Evolutionary conservation across 37 sponge, comb jelly and placozoan species (phyloP).

Genomic region (Hormiphora californensis): DNA sequence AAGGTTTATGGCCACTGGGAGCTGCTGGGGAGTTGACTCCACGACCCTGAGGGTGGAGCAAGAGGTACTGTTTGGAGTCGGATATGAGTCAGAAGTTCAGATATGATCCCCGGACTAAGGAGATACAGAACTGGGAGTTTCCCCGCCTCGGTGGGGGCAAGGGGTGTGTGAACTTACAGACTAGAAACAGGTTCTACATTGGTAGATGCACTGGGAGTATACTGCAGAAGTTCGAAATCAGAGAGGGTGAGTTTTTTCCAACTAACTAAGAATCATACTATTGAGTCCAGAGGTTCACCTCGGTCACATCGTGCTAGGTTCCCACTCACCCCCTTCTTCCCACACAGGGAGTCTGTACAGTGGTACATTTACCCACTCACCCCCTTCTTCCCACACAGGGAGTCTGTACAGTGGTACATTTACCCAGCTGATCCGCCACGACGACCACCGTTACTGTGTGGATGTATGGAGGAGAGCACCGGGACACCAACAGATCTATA

Average conservation of each 20-base stretch:
- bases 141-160: background rate
- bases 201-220: background rate
- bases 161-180: background rate
- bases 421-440: background rate
- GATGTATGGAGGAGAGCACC: background rate
- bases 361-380: too few relatives aligned
- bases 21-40: background rate
- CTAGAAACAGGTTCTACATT: background rate
- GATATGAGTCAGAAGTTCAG: background rate
- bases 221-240: background rate
- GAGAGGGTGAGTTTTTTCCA: background rate
- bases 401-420: background rate
- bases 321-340: too few relatives aligned
- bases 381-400: too few relatives aligned
- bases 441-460: background rate
- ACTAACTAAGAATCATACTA: background rate
- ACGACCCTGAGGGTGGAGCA: background rate
- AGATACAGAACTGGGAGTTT: background rate
- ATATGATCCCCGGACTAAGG: background rate
- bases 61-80: background rate
- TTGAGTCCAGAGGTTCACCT: background rate
- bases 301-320: background rate
- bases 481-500: background rate
- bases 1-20: background rate
- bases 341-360: too few relatives aligned